phyloP scores from a whole-genome alignment of 2,888 invertebrate genomes.

The Trichogramma evanescens region DNA sequence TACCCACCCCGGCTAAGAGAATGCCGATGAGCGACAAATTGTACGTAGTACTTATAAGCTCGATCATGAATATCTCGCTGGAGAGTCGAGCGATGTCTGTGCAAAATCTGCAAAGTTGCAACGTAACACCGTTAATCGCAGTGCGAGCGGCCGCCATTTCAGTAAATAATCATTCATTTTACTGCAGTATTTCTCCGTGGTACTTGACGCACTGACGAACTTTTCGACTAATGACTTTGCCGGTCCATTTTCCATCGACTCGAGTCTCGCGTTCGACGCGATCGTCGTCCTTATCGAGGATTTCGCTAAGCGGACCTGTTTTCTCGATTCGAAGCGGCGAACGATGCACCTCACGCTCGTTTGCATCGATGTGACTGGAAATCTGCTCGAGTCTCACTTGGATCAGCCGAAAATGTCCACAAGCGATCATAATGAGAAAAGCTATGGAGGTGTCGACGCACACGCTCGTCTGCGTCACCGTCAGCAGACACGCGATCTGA shows the following conservation, averaged over 20 bases:
- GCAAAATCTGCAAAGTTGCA: slow-evolving; percentile 8
- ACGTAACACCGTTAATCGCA: background rate
- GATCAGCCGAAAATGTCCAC: slow-evolving; percentile 15
- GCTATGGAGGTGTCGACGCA: slow-evolving; percentile 15
- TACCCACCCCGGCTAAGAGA: slow-evolving; percentile 10
- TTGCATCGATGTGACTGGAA: background rate
- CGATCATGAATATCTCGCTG: slow-evolving; percentile 16
- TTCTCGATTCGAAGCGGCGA: too few species aligned
- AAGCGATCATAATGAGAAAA: slow-evolving; percentile 16
- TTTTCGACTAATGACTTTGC: background rate
- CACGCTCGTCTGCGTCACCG: slow-evolving; percentile 16
- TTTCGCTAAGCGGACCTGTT: too few species aligned
- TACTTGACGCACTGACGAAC: background rate
- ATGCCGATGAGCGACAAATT: slow-evolving; percentile 16
- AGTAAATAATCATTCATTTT: background rate
- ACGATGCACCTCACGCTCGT: background rate
- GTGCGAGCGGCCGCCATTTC: background rate
- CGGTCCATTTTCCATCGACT: background rate
- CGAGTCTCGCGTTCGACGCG: too few species aligned
- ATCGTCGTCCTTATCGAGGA: background rate
- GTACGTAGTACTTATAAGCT: slow-evolving; percentile 16
- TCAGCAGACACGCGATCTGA: slow-evolving; percentile 11
- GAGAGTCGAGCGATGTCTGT: slow-evolving; percentile 5
- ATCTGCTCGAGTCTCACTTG: background rate
- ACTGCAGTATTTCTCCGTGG: slow-evolving; percentile 7